Evolutionary conservation across 2,888 invertebrate species (phyloP).

Genomic region (Lepidochrysops patricia): DNA sequence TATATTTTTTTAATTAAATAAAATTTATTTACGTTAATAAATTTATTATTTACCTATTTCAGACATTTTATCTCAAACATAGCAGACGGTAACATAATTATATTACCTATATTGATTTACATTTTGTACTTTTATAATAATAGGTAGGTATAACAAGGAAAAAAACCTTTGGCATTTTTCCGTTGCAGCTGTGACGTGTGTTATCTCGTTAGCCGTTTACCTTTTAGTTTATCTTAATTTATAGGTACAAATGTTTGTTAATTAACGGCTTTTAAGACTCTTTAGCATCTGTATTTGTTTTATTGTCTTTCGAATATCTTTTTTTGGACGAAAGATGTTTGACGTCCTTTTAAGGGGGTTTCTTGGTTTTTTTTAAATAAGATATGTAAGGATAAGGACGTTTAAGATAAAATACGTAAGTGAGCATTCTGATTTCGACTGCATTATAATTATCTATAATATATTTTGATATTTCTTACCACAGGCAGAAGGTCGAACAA

Average conservation of each 20-base stretch:
- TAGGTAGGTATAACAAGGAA: not conserved
- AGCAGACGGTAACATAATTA: not conserved
- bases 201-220: not conserved
- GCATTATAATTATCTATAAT: too few relatives aligned
- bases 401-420: too few relatives aligned
- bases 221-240: conserved; percentile 3
- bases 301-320: not conserved
- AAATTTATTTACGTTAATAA: too few relatives aligned
- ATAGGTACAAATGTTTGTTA: not conserved
- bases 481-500: too few relatives aligned
- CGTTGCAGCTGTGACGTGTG: not conserved
- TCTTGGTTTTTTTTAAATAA: not conserved
- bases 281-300: conserved; percentile 4
- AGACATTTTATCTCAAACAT: too few relatives aligned
- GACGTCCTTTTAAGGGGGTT: not conserved
- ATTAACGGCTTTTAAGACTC: conserved; percentile 5
- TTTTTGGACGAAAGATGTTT: not conserved
- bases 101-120: too few relatives aligned
- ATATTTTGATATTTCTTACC: too few relatives aligned
- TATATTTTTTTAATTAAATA: too few relatives aligned
- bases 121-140: too few relatives aligned
- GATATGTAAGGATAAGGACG: too few relatives aligned
- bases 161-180: not conserved
- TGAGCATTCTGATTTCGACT: too few relatives aligned
- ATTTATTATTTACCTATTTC: too few relatives aligned